Evolutionary conservation across 1,140 invertebrate genomes (phyloP), one percentile per base, ranked within the genome.

Genomic region (Nixonia krombeini): DNA sequence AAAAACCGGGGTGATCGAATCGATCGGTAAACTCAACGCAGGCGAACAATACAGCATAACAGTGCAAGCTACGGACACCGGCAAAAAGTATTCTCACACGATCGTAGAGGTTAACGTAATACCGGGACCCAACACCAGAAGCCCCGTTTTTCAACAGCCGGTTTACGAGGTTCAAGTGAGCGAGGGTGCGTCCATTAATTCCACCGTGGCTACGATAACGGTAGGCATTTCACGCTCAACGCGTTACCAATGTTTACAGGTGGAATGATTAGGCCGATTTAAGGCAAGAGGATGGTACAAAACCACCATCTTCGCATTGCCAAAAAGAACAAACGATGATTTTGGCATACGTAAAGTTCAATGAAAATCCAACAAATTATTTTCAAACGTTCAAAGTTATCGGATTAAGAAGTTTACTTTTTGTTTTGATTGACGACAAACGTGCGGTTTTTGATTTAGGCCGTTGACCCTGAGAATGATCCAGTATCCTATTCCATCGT

Each of bases 31-130:
- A 58, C 76, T 96, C 0, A 89, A 91, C 72, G 92, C 94, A 0
- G 94, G 94, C 0, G 93, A 96, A 74, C 93, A 95, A 69, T 96
- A 94, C 80, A 94, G 92, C 74, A 90, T 96, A 7, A 96, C 94
- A 0, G 89, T 96, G 0, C 91, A 94, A 78, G 94, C 93, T 1
- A 90, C 88, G 9, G 91, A 92, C 74, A 87, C 87, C 4, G 90
- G 89, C 16, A 91, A 91, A 1, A 86, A 90, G 8, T 90, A 89
- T 55, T 90, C 90, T 2, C 93, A 96, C 74, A 92, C 91, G 0
- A 94, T 96, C 58, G 90, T 96, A 4, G 94, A 96, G 79, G 88
- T 96, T 7, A 89, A 89, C 18, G 89, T 94, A 0, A 89, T 90
- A 31, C 90, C 93, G 0, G 94, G 94, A 8, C 94, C 94, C 0